Conservation (phyloP, 2,888 invertebrate genomes). For the Harmothoe impar region DNA sequence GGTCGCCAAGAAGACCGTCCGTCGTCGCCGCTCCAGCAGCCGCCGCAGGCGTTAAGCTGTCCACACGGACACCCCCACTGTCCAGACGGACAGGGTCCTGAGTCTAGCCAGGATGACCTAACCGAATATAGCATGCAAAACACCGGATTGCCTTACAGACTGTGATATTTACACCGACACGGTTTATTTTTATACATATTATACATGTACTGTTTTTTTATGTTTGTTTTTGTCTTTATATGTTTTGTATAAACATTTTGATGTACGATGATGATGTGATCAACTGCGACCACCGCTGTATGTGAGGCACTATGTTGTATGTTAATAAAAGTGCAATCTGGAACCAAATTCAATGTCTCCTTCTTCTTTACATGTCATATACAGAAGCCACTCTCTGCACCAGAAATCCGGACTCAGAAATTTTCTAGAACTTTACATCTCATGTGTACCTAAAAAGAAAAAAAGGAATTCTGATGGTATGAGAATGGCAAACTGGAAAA, state of each 20-base stretch:
- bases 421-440: too few relatives aligned
- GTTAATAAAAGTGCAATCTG: background rate
- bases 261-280: background rate
- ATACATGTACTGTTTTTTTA: background rate
- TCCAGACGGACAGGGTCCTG: background rate
- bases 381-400: background rate
- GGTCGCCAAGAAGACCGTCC: background rate
- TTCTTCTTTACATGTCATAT: background rate
- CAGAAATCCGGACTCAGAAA: too few relatives aligned
- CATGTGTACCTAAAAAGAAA: too few relatives aligned
- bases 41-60: slow-evolving; percentile 10
- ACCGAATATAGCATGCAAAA: background rate
- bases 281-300: background rate
- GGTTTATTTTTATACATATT: background rate
- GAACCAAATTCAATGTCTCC: background rate
- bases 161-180: slow-evolving; percentile 6
- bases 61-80: background rate
- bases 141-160: background rate
- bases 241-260: background rate
- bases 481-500: too few relatives aligned
- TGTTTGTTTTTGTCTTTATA: background rate
- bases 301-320: background rate
- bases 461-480: too few relatives aligned
- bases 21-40: slow-evolving; percentile 21
- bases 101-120: background rate